Conservation (phyloP, 1,140 invertebrate genomes). For the Halotydeus destructor region DNA sequence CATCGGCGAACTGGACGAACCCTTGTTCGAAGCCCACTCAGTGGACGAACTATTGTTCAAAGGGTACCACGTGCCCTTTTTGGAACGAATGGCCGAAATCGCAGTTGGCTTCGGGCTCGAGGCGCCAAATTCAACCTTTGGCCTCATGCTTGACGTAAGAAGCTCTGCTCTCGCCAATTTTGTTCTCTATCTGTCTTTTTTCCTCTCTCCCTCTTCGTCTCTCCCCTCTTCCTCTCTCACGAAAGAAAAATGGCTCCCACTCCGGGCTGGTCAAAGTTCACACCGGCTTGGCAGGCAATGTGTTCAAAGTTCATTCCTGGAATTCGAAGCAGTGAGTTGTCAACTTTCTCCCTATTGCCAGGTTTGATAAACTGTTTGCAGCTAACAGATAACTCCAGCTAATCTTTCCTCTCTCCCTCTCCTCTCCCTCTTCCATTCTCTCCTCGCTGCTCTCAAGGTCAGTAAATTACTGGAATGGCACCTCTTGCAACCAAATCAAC, state of each 20-base stretch:
- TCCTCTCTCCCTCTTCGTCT: too few relatives aligned
- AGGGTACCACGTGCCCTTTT: slow-evolving; percentile 17
- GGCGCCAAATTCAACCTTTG: not conserved
- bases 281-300: not conserved
- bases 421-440: too few relatives aligned
- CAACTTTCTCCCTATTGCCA: not conserved
- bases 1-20: slow-evolving; percentile 3
- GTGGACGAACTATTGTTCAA: slow-evolving; percentile 18
- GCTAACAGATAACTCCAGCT: too few relatives aligned
- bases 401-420: too few relatives aligned
- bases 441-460: too few relatives aligned
- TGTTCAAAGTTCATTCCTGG: not conserved
- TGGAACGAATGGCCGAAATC: slow-evolving; percentile 5
- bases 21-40: slow-evolving; percentile 12
- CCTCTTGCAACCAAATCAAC: slow-evolving; percentile 18
- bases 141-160: not conserved
- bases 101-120: not conserved
- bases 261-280: not conserved
- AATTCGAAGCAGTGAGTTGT: not conserved
- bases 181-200: not conserved
- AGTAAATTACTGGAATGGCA: slow-evolving; percentile 10
- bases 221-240: too few relatives aligned
- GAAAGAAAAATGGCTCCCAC: slow-evolving; percentile 1
- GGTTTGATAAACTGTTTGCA: too few relatives aligned
- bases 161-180: not conserved